phyloP scores from a whole-genome alignment of 2,888 invertebrate species.

The Bellardia bayeri region DNA sequence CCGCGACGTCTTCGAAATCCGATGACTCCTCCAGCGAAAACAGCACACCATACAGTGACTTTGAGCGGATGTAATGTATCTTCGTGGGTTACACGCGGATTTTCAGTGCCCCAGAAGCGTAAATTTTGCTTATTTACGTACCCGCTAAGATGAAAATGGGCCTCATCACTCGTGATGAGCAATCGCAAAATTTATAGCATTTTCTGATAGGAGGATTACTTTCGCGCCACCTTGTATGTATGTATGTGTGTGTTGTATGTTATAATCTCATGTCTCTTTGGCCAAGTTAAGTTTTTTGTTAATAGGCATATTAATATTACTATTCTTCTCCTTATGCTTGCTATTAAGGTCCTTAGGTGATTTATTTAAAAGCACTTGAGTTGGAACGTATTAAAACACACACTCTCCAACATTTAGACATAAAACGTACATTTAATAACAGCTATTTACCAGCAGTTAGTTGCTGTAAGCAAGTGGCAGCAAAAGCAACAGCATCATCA shows the following conservation, averaged over 20 bases:
- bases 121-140: too few relatives aligned
- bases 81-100: too few relatives aligned
- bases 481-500: not conserved
- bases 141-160: too few relatives aligned
- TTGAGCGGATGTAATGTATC: too few relatives aligned
- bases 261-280: conserved; percentile 3
- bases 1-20: too few relatives aligned
- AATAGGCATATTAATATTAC: conserved; percentile 29
- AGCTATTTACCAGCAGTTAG: conserved; percentile 21
- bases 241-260: not conserved
- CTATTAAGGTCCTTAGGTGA: conserved; percentile 48
- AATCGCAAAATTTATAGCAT: too few relatives aligned
- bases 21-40: too few relatives aligned
- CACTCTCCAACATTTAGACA: not conserved
- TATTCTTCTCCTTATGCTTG: conserved; percentile 43
- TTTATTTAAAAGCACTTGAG: conserved; percentile 57
- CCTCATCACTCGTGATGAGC: too few relatives aligned
- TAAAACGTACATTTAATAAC: conserved; percentile 6
- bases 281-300: conserved; percentile 23
- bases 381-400: conserved; percentile 37
- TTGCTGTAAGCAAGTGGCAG: conserved; percentile 10
- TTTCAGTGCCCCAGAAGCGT: too few relatives aligned
- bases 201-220: too few relatives aligned
- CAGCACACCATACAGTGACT: too few relatives aligned
- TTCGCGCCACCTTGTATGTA: too few relatives aligned